Evolutionary conservation across 2,113 vertebrate species (phyloP), one percentile per base, ranked within the genome.

Genomic region (Pelecanus crispus): DNA sequence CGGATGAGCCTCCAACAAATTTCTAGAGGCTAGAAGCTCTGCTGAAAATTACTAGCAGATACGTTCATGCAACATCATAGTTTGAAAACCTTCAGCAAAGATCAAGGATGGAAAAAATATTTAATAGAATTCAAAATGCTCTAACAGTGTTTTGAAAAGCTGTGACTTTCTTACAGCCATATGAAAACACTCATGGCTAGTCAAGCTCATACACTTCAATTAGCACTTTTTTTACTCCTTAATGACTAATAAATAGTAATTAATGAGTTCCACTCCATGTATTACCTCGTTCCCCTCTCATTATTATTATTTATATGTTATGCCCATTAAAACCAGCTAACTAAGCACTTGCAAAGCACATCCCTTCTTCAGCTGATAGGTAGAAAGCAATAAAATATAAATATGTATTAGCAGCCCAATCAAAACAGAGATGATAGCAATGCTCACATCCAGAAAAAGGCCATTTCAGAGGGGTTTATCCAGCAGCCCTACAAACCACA

Each of bases 161-260:
- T 26, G 31, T 7, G 14, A 78, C 47, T 86, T 91, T 58, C 67
- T 88, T 47, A 65, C 6, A 87, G 50, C 38, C 2, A 1, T 29
- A 16, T 45, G 29, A 82, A 91, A 90, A 75, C 38, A 63, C 71
- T 80, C 53, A 38, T 29, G 72, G 78, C 42, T 88, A 93, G 89
- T 78, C 81, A 95, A 92, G 93, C 89, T 96, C 42, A 52, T 59
- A 71, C 56, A 52, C 67, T 59, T 78, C 71, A 96, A 13, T 85
- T 95, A 85, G 38, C 45, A 94, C 25, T 94, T 91, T 50, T 8
- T 90, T 90, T 77, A 72, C 13, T 90, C 28, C 19, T 79, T 92
- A 94, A 94, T 86, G 49, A 92, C 66, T 87, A 95, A 92, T 94
- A 92, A 91, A 73, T 72, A 95, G 74, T 68, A 95, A 96, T 92